Evolutionary conservation across 1,140 invertebrate species (phyloP).

Genomic region (Anastatus disparis): DNA sequence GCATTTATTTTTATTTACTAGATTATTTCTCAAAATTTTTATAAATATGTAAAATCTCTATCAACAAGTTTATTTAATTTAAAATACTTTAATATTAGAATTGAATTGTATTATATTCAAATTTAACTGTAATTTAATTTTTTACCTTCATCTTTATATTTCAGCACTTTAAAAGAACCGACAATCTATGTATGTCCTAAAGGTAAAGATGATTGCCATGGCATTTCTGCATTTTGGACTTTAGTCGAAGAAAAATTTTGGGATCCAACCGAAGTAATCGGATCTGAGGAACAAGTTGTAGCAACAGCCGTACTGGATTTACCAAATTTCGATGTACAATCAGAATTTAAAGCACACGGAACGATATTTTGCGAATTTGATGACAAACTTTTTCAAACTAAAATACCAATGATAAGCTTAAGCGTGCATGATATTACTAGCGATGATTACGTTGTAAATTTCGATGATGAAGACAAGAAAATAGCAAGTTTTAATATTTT

Average conservation of each 20-base stretch:
- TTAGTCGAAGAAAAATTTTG: conserved; percentile 43
- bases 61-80: too few relatives aligned
- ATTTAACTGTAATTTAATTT: too few relatives aligned
- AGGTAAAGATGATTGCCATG: conserved; percentile 35
- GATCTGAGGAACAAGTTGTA: conserved; percentile 38
- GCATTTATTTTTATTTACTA: too few relatives aligned
- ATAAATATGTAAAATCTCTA: too few relatives aligned
- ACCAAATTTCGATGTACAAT: conserved; percentile 49
- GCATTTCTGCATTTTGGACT: conserved; percentile 52
- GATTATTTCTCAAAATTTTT: too few relatives aligned
- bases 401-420: conserved; percentile 47
- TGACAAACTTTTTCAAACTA: conserved; percentile 51
- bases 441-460: conserved; percentile 42
- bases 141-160: too few relatives aligned
- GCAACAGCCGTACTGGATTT: conserved; percentile 55
- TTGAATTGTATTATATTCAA: too few relatives aligned
- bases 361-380: conserved; percentile 54
- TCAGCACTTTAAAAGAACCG: conserved; percentile 50
- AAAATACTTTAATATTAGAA: too few relatives aligned
- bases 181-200: conserved; percentile 50
- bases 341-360: conserved; percentile 45
- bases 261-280: conserved; percentile 44
- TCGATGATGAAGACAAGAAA: conserved; percentile 29
- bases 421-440: conserved; percentile 44
- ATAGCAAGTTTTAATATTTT: conserved; percentile 41